phyloP scores from a whole-genome alignment of 2,888 invertebrate genomes.

The Drosophila neonasuta region DNA sequence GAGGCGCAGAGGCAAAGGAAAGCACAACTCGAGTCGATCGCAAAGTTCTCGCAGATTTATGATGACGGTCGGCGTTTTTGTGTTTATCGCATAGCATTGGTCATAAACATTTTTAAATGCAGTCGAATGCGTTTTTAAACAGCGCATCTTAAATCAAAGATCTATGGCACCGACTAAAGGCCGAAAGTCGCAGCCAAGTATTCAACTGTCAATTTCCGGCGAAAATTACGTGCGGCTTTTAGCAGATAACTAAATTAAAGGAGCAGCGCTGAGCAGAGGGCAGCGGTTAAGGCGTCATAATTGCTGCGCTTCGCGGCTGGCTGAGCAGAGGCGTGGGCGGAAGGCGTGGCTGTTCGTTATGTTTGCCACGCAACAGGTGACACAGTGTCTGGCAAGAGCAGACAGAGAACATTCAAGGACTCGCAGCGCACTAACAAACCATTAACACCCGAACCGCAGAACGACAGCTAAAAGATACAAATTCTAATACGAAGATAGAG shows the following conservation, averaged over 20 bases:
- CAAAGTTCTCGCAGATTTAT: conserved; percentile 62
- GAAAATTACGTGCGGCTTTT: conserved; percentile 57
- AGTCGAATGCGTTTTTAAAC: conserved; percentile 79
- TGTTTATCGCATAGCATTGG: conserved; percentile 60
- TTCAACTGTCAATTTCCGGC: conserved; percentile 62
- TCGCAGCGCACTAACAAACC: conserved; percentile 65
- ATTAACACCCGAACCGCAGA: conserved; percentile 74
- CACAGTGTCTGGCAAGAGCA: conserved; percentile 9
- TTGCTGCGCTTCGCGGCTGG: conserved; percentile 41
- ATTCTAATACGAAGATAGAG: conserved; percentile 12
- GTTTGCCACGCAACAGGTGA: conserved; percentile 44
- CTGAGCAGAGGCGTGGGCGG: background rate
- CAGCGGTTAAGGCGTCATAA: conserved; percentile 52
- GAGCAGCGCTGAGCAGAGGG: conserved; percentile 3
- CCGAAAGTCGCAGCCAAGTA: conserved; percentile 12
- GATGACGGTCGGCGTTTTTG: conserved; percentile 58
- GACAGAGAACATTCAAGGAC: conserved; percentile 41
- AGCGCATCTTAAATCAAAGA: conserved; percentile 80
- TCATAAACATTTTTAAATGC: conserved; percentile 72
- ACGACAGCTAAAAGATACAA: conserved; percentile 21
- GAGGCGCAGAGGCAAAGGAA: background rate
- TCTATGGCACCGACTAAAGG: conserved; percentile 53
- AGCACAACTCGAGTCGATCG: conserved; percentile 23
- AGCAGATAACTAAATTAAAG: conserved; percentile 71
- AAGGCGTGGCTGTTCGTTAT: conserved; percentile 24